These are phyloP conservation scores for Crocuta crocuta DNA, from an alignment of 2,113 vertebrate genomes.

Conservation along the genomic window DNA sequence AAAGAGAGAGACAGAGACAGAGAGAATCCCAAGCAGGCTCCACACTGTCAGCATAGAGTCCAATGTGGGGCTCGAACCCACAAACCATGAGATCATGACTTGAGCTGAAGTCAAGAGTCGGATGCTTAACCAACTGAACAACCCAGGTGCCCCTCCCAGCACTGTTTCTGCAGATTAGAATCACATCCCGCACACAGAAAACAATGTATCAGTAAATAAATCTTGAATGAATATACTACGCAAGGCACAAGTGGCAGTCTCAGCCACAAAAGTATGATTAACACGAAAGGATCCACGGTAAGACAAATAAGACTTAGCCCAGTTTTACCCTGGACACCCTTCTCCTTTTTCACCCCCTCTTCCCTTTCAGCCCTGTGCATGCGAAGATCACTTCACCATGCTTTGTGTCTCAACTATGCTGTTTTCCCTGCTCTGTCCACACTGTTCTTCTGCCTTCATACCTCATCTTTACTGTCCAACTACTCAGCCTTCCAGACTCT, in stretches of 20 bases:
- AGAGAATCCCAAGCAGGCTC: too few species aligned
- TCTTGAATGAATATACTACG: not conserved
- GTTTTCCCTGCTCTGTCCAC: not conserved
- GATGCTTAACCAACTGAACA: too few species aligned
- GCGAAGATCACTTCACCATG: not conserved
- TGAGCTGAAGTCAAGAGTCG: too few species aligned
- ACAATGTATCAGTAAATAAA: not conserved
- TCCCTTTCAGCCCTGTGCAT: not conserved
- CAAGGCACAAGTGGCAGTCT: not conserved
- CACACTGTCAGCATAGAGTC: too few species aligned
- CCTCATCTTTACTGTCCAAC: not conserved
- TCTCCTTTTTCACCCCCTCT: accelerated
- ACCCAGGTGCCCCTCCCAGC: too few species aligned
- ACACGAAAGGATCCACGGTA: not conserved
- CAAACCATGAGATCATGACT: too few species aligned
- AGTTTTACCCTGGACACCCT: not conserved
- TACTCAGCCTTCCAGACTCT: not conserved
- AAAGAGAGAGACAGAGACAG: too few species aligned
- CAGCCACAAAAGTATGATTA: not conserved
- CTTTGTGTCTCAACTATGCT: too few species aligned
- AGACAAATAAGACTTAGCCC: not conserved
- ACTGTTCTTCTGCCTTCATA: too few species aligned
- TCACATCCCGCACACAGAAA: not conserved
- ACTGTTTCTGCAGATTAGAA: not conserved
- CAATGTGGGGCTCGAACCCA: too few species aligned